Percentiles rank a stretch among this genome's conserved stretches.
Evolutionary conservation across 2,797 vertebrate species (phyloP).

Genomic region (Taenioides sp.): DNA sequence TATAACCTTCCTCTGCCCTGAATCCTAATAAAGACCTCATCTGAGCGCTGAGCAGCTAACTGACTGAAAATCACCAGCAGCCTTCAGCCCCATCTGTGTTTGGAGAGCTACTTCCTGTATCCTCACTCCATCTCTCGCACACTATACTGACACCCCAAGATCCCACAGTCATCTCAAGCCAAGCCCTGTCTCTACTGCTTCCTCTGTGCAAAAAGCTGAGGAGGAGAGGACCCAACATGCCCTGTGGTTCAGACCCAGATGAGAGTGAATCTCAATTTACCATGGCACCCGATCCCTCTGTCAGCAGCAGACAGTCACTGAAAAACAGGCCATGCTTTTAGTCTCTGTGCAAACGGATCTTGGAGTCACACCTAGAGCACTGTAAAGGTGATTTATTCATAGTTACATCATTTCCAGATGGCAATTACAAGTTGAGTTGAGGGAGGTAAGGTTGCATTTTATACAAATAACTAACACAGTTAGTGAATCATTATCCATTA

Average conservation of each 20-base stretch:
- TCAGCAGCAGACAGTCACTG: conserved; percentile 26
- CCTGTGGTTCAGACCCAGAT: conserved; percentile 50
- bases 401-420: conserved; percentile 1
- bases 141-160: conserved; percentile 35
- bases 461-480: background rate
- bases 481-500: background rate
- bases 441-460: background rate
- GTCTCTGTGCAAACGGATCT: conserved; percentile 15
- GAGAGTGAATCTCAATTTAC: conserved; percentile 49
- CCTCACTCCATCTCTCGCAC: conserved; percentile 40
- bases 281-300: conserved; percentile 43
- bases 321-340: conserved; percentile 14
- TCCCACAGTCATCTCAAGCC: conserved; percentile 44
- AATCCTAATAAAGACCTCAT: conserved; percentile 45
- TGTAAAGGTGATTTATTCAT: conserved; percentile 9
- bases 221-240: conserved; percentile 29
- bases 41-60: conserved; percentile 24
- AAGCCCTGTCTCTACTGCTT: conserved; percentile 27
- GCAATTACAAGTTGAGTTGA: background rate
- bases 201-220: conserved; percentile 31
- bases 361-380: conserved; percentile 11
- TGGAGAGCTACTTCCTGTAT: conserved; percentile 55
- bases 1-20: conserved; percentile 18
- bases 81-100: conserved; percentile 68
- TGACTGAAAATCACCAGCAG: conserved; percentile 54